These are phyloP conservation scores for Chaenocephalus aceratus DNA, from an alignment of 2,113 vertebrate species.

Conservation along the genomic window DNA sequence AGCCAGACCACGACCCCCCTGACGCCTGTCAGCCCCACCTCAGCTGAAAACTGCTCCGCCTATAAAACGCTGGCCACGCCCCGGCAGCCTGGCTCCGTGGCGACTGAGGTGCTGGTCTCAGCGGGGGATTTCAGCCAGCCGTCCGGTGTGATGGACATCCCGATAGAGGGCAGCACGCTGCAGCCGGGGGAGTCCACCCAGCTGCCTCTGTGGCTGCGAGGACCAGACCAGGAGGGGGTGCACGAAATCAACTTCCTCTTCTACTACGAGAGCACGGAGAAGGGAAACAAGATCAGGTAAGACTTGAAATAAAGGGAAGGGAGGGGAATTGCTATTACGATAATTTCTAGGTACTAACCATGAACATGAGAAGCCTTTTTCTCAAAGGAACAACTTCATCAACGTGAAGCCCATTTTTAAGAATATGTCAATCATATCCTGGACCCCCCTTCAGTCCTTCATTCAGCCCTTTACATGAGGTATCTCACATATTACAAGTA, in stretches of 20 bases:
- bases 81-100: constrained; percentile 64
- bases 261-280: constrained; percentile 94
- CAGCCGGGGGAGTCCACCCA: constrained; percentile 92
- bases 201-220: constrained; percentile 96
- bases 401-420: no score
- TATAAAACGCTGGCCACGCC: constrained; percentile 91
- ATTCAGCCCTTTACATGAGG: no score
- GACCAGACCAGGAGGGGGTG: constrained; percentile 96
- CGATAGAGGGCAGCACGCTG: constrained; percentile 86
- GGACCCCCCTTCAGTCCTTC: no score
- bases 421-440: no score
- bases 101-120: constrained; percentile 84
- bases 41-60: constrained; percentile 93
- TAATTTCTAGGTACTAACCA: no score
- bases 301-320: not conserved
- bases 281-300: constrained; percentile 90
- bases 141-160: constrained; percentile 88
- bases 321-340: not conserved
- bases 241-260: constrained; percentile 99
- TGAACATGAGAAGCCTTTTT: no score
- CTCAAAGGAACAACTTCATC: no score
- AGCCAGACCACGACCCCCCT: constrained; percentile 83
- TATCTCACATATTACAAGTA: no score
- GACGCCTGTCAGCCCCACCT: constrained; percentile 89
- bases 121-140: constrained; percentile 86